Evolutionary conservation across 2,888 invertebrate species (phyloP).

Genomic region (Plagodis dolabraria): DNA sequence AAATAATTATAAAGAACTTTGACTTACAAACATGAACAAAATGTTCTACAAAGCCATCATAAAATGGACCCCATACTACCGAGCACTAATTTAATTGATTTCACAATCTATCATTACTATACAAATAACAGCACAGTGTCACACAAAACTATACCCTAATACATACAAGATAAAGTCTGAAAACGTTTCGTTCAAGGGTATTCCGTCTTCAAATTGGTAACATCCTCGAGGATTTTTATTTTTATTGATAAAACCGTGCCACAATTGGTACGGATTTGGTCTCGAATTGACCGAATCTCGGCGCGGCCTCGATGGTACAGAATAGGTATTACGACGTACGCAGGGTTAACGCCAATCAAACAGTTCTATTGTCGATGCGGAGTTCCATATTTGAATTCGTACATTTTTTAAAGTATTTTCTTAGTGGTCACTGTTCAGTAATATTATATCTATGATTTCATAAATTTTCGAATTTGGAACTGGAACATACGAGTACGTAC

Average conservation of each 20-base stretch:
- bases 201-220: slow-evolving; percentile 68
- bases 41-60: slow-evolving; percentile 21
- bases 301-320: slow-evolving; percentile 43
- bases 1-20: too few relatives aligned
- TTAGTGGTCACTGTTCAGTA: too few relatives aligned
- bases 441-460: too few relatives aligned
- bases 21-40: not conserved
- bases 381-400: slow-evolving; percentile 12
- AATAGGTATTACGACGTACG: slow-evolving; percentile 37
- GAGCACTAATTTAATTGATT: slow-evolving; percentile 69
- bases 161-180: slow-evolving; percentile 30
- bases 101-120: slow-evolving; percentile 56
- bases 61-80: slow-evolving; percentile 54
- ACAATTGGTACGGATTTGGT: slow-evolving; percentile 79
- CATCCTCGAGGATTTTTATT: slow-evolving; percentile 81
- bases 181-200: slow-evolving; percentile 31
- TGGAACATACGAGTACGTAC: too few relatives aligned
- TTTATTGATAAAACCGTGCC: slow-evolving; percentile 79
- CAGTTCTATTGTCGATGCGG: slow-evolving; percentile 1
- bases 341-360: slow-evolving; percentile 35
- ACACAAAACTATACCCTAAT: slow-evolving; percentile 27
- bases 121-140: slow-evolving; percentile 10
- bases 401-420: not conserved
- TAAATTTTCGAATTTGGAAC: too few relatives aligned
- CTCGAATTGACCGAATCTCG: slow-evolving; percentile 70